Evolutionary conservation across 2,113 vertebrate genomes (phyloP).

Genomic region (Hippocampus comes): DNA sequence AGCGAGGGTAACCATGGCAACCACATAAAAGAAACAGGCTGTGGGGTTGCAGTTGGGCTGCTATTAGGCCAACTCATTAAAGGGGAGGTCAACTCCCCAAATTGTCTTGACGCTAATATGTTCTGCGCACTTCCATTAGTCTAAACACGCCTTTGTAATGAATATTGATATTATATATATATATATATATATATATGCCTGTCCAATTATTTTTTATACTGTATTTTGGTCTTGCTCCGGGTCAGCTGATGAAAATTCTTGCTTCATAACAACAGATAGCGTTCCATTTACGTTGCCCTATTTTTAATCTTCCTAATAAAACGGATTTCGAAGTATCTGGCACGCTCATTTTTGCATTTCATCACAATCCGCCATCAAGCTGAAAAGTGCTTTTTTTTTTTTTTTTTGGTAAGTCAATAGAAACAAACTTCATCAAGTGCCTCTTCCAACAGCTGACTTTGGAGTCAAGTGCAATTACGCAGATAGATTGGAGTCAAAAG

Average conservation of each 20-base stretch:
- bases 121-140: no score
- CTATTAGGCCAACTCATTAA: constrained; percentile 2
- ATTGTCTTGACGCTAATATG: no score
- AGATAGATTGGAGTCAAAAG: constrained; percentile 3
- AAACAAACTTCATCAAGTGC: constrained; percentile 3
- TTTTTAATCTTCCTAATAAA: not conserved
- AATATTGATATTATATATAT: no score
- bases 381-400: not conserved
- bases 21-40: not conserved
- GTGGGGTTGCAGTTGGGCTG: not conserved
- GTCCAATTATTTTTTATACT: not conserved
- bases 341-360: not conserved
- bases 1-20: constrained; percentile 31
- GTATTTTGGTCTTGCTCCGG: not conserved
- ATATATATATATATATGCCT: no score
- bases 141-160: no score
- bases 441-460: not conserved
- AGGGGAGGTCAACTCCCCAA: no score
- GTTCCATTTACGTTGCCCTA: constrained; percentile 5
- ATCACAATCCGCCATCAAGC: not conserved
- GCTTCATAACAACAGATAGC: not conserved
- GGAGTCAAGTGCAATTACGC: constrained; percentile 8
- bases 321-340: not conserved
- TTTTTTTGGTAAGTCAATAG: not conserved
- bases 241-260: not conserved